These are phyloP conservation scores for Coptodon bakossiorum DNA, from an alignment of 2,113 vertebrate genomes.

Conservation along the genomic window DNA sequence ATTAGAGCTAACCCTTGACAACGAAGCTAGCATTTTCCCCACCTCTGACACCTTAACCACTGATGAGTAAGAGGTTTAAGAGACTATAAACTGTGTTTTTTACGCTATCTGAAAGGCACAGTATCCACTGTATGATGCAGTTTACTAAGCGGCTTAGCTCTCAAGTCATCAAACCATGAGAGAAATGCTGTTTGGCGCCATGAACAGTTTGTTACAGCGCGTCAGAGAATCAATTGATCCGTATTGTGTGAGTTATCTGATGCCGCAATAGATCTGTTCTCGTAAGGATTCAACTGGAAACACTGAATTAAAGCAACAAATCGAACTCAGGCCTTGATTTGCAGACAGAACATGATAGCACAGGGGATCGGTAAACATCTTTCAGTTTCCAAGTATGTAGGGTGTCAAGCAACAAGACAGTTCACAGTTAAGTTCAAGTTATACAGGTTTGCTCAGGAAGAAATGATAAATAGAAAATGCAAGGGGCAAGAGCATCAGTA, in stretches of 20 bases:
- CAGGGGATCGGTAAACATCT: background rate
- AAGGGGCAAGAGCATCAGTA: background rate
- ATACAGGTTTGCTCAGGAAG: background rate
- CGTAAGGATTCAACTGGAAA: constrained; percentile 21
- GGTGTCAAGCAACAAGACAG: background rate
- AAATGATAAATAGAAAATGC: background rate
- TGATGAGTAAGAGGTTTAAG: constrained; percentile 32
- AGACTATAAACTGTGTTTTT: constrained; percentile 12
- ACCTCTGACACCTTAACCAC: constrained; percentile 11
- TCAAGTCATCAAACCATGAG: constrained; percentile 26
- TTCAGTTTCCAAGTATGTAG: background rate
- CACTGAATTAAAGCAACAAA: constrained; percentile 26
- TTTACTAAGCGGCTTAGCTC: constrained; percentile 47
- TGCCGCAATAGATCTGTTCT: background rate
- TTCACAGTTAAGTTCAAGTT: background rate
- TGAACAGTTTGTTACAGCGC: constrained; percentile 7
- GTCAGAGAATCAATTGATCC: constrained; percentile 39
- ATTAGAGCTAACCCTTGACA: background rate
- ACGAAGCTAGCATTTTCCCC: background rate
- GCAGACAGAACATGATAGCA: background rate
- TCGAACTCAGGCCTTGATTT: background rate
- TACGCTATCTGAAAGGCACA: constrained; percentile 16
- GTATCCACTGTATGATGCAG: background rate
- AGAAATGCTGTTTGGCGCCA: background rate
- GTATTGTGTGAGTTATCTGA: constrained; percentile 30